Conservation (phyloP, 1,140 invertebrate genomes). For the Tetragnatha versicolor region DNA sequence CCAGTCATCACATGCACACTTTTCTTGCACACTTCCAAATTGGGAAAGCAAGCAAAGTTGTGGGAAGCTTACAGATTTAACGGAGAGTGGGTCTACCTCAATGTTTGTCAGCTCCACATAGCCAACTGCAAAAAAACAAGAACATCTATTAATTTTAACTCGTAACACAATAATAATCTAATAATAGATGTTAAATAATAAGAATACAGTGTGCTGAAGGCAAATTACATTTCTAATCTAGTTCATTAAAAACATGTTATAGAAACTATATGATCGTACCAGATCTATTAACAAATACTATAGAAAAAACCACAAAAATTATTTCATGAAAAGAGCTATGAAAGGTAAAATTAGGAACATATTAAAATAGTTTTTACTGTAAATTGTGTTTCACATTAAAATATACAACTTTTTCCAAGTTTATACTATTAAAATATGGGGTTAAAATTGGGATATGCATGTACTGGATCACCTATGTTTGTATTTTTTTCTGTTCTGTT, state of each 20-base stretch:
- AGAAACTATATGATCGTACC: too few species aligned
- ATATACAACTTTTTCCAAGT: too few species aligned
- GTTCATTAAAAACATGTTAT: too few species aligned
- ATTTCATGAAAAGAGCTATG: neutral
- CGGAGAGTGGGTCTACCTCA: constrained; percentile 57
- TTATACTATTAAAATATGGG: too few species aligned
- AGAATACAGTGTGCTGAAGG: too few species aligned
- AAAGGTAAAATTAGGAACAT: neutral
- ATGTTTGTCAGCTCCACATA: constrained; percentile 59
- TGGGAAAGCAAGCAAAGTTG: constrained; percentile 5
- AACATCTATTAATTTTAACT: neutral
- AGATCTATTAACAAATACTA: too few species aligned
- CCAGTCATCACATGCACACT: neutral
- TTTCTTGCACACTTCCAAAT: neutral
- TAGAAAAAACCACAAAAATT: neutral
- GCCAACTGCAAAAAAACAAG: constrained; percentile 54
- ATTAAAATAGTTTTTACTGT: neutral
- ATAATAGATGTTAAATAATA: too few species aligned
- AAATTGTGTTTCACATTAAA: too few species aligned
- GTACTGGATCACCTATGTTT: too few species aligned
- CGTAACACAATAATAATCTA: neutral
- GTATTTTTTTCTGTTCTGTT: too few species aligned
- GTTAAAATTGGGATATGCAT: too few species aligned
- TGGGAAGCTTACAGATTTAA: constrained; percentile 57
- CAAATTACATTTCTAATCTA: too few species aligned